These are phyloP conservation scores for Corvus cornix DNA, from an alignment of 2,113 vertebrate species.

Conservation along the genomic window DNA sequence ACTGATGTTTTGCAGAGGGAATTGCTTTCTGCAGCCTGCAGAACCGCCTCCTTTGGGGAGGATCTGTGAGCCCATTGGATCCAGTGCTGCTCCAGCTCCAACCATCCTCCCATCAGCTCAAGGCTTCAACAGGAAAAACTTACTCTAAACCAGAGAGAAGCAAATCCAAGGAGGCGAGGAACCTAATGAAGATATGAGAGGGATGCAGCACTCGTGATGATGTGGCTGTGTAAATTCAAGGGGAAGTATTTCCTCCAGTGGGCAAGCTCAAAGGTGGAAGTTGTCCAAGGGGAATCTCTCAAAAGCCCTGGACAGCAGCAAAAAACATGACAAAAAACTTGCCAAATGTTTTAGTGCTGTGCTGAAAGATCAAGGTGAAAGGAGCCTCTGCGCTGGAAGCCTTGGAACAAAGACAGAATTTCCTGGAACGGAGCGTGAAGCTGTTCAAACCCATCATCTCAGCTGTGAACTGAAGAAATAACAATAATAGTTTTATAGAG, in stretches of 20 bases:
- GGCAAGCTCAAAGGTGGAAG: constrained; percentile 33
- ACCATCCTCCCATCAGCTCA: background rate
- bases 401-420: constrained; percentile 42
- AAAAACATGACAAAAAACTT: background rate
- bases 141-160: background rate
- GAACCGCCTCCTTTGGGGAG: background rate
- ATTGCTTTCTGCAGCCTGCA: background rate
- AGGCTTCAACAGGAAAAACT: background rate
- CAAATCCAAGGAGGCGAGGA: background rate
- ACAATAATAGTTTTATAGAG: background rate
- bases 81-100: background rate
- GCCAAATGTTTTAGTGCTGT: constrained; percentile 40
- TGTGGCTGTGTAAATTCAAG: background rate
- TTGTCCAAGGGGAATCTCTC: constrained; percentile 45
- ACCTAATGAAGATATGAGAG: background rate
- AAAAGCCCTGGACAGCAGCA: constrained; percentile 44
- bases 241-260: background rate
- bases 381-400: constrained; percentile 5
- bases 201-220: background rate
- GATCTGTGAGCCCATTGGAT: background rate
- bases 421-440: background rate
- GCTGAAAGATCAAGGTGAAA: constrained; percentile 63
- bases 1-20: background rate
- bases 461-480: background rate
- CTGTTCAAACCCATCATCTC: constrained; percentile 23